Conservation (phyloP, 1,140 invertebrate genomes). For the Atta colombica region DNA sequence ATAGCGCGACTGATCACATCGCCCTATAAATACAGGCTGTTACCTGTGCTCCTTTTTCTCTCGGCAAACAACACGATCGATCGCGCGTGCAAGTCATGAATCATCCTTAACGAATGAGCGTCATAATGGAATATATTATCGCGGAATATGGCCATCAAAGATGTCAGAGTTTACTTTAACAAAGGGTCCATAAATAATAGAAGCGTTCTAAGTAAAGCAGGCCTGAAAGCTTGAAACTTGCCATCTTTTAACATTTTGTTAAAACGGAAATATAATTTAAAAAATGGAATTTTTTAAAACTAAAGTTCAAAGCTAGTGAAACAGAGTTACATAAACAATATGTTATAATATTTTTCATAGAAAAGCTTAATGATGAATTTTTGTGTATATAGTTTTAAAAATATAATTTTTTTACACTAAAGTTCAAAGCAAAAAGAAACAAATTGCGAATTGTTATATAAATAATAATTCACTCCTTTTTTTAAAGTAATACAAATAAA, state of each 20-base stretch:
- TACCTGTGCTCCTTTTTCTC: slow-evolving; percentile 57
- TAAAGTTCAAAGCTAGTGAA: slow-evolving; percentile 19
- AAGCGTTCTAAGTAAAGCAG: slow-evolving; percentile 39
- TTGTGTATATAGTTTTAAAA: no score
- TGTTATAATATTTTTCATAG: no score
- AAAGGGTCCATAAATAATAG: slow-evolving; percentile 54
- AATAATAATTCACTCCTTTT: no score
- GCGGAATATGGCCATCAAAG: slow-evolving; percentile 52
- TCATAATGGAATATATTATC: slow-evolving; percentile 65
- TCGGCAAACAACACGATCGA: slow-evolving; percentile 62
- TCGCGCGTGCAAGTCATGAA: slow-evolving; percentile 63
- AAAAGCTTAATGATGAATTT: no score
- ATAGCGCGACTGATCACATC: slow-evolving; percentile 58
- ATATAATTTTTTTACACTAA: no score
- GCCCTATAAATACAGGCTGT: slow-evolving; percentile 62
- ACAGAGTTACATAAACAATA: not conserved
- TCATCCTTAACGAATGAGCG: slow-evolving; percentile 63
- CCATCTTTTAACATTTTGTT: slow-evolving; percentile 17
- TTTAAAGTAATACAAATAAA: no score
- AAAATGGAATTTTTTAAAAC: not conserved
- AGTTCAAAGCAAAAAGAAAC: no score
- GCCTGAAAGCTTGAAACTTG: slow-evolving; percentile 28
- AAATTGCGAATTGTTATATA: no score
- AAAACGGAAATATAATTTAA: slow-evolving; percentile 3
- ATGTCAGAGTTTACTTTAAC: slow-evolving; percentile 58